Evolutionary conservation across 2,113 vertebrate species (phyloP), one percentile per base, ranked within the genome.

Genomic region (Epinephelus lanceolatus): DNA sequence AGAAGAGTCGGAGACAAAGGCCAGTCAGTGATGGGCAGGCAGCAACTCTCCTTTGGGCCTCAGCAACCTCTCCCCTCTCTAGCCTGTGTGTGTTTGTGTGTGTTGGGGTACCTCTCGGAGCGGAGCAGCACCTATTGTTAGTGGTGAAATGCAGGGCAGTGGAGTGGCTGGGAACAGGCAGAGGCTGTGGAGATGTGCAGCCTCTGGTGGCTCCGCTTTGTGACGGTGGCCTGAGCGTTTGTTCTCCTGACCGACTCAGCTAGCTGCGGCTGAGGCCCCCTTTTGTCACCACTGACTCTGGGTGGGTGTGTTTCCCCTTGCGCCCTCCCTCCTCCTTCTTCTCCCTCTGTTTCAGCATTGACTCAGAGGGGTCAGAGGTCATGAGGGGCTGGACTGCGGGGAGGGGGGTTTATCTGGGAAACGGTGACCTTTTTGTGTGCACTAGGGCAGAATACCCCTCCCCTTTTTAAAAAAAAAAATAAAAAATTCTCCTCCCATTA

Each of bases 351-450:
- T 90, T 86, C 75, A 84, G 80, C 76, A 90, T 90, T 95, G 89
- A 85, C 92, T 95, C 94, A 91, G 95, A 78, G 87, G 93, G 96
- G 96, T 96, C 95, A 96, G 86, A 96, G 97, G 97, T 96, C 92
- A 92, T 49, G 53, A 83, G 86, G 86, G 89, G 84, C 86, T 92
- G 83, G 78, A 84, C 68, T 81, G 79, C 82, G 69, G 82, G 90
- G 90, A 83, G 85, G 55, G 88, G 84, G 81, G 74, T 88, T 91
- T 86, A 91, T 90, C 93, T 90, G 96, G 96, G 91, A 95, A 96
- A 95, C 86, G 81, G 92, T 97, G 96, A 98, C 97, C 97, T 96
- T 95, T 93, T 93, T 94, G 90, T 95, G 96, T 96, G 96, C 76
- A 93, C 63, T 90, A 86, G 91, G 95, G 96, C 96, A 97, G 95